Conservation (phyloP, 2,888 invertebrate genomes). For the Creontiades dilutus region DNA sequence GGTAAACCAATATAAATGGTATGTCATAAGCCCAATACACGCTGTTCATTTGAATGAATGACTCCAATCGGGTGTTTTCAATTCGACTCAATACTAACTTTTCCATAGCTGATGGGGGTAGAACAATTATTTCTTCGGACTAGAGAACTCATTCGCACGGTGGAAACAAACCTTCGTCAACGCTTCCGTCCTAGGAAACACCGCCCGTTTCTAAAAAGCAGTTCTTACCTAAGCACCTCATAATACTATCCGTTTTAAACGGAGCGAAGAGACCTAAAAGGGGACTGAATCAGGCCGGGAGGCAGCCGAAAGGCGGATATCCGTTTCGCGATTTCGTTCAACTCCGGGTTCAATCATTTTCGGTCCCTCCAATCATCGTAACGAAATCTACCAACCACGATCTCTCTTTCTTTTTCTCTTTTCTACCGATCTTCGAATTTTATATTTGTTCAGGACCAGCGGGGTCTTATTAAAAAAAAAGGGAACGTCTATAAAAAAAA, state of each 20-base stretch:
- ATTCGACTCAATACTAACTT: no score
- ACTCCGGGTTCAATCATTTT: not conserved
- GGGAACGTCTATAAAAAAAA: no score
- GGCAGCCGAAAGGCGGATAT: not conserved
- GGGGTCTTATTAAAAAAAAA: no score
- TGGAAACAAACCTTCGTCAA: no score
- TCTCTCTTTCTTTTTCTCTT: not conserved
- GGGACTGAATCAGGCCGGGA: not conserved
- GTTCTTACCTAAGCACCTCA: conserved; percentile 53
- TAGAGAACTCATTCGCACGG: no score
- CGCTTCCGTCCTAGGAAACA: conserved; percentile 38
- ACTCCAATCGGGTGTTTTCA: no score
- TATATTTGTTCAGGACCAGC: not conserved
- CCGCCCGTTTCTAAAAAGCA: conserved; percentile 54
- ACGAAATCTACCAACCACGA: conserved; percentile 8
- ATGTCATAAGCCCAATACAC: no score
- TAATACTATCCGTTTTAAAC: conserved; percentile 39
- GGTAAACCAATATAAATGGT: no score
- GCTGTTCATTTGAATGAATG: no score
- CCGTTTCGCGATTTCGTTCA: conserved; percentile 7
- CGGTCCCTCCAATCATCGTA: conserved; percentile 15
- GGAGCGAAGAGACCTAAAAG: not conserved
- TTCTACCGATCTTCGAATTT: not conserved
- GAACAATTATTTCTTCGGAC: no score
- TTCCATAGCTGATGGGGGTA: no score